Percentiles rank a stretch among this genome's conserved stretches.
Conservation (phyloP, 2,888 invertebrate genomes). For the Brenthis hecate region DNA sequence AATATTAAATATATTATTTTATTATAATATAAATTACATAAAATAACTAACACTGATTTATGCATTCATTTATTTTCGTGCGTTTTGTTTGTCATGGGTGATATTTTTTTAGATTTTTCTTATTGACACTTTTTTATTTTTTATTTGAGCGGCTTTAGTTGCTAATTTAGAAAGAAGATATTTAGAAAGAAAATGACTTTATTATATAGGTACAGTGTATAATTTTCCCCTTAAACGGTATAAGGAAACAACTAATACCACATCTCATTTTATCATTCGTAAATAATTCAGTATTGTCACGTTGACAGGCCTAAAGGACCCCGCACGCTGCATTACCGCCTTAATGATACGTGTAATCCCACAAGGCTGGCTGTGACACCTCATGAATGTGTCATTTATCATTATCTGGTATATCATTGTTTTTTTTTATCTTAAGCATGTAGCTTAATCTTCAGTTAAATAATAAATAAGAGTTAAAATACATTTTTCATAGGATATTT, state of each 20-base stretch:
- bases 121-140: too few relatives aligned
- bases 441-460: background rate
- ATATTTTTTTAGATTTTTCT: too few relatives aligned
- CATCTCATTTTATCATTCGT: constrained; percentile 30
- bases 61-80: too few relatives aligned
- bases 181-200: too few relatives aligned
- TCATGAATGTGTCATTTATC: constrained; percentile 79
- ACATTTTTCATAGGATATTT: too few relatives aligned
- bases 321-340: constrained; percentile 65
- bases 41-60: too few relatives aligned
- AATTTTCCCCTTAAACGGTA: background rate
- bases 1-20: too few relatives aligned
- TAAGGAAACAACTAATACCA: constrained; percentile 20
- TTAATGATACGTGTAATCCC: constrained; percentile 74
- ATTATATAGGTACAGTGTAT: background rate
- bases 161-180: too few relatives aligned
- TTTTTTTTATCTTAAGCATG: constrained; percentile 26
- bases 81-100: too few relatives aligned
- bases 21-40: too few relatives aligned
- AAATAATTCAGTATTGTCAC: constrained; percentile 48
- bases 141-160: too few relatives aligned
- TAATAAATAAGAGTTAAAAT: background rate
- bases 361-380: constrained; percentile 55
- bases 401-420: constrained; percentile 46
- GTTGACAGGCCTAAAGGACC: constrained; percentile 43